Evolutionary conservation across 1,140 invertebrate genomes (phyloP).

Genomic region (Saccostrea echinata): DNA sequence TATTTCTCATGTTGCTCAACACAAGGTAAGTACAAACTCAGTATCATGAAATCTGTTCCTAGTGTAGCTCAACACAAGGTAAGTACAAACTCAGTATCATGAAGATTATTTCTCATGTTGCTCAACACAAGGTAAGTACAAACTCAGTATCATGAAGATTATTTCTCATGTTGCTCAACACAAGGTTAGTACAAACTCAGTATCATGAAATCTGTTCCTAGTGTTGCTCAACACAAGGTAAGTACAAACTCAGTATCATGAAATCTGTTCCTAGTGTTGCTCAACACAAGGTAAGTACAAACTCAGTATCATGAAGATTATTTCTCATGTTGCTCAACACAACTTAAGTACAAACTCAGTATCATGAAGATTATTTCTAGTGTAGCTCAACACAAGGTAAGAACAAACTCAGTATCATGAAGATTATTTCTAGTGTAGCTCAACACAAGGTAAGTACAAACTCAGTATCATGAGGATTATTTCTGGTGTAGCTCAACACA

Average conservation of each 20-base stretch:
- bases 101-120: no score
- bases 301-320: neutral
- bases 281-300: no score
- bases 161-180: no score
- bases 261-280: no score
- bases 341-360: neutral
- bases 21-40: constrained; percentile 58
- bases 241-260: no score
- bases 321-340: neutral
- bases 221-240: neutral
- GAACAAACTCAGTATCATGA: neutral
- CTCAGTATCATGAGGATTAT: neutral
- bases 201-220: neutral
- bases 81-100: no score
- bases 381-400: neutral
- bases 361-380: neutral
- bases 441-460: neutral
- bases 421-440: neutral
- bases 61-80: no score
- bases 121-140: no score
- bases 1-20: constrained; percentile 64
- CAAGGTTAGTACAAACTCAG: no score
- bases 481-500: neutral
- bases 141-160: neutral
- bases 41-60: no score